Conservation (phyloP, 1,140 invertebrate species). For the Bradynema listronoti region DNA sequence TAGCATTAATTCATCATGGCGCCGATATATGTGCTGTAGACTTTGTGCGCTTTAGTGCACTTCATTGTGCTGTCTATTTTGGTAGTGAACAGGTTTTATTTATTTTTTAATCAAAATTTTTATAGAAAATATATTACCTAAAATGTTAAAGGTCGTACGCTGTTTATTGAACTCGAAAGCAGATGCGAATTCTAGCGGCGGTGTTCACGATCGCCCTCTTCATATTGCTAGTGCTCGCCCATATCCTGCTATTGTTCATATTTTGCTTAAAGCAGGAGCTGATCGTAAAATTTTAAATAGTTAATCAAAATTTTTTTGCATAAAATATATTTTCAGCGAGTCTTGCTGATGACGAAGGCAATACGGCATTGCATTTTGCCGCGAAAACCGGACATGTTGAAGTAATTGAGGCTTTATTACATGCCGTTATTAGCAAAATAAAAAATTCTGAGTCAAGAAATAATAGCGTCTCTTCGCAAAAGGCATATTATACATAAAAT, state of each 20-base stretch:
- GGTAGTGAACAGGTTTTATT: slow-evolving; percentile 61
- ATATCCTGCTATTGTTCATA: slow-evolving; percentile 58
- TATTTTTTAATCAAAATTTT: neutral
- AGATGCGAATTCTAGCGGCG: slow-evolving; percentile 59
- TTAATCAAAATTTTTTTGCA: slow-evolving; percentile 13
- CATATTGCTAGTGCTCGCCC: slow-evolving; percentile 61
- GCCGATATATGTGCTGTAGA: slow-evolving; percentile 60
- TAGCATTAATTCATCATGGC: slow-evolving; percentile 44
- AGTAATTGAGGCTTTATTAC: slow-evolving; percentile 59
- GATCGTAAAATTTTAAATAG: slow-evolving; percentile 47
- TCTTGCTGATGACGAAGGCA: slow-evolving; percentile 61
- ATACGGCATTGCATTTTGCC: slow-evolving; percentile 61
- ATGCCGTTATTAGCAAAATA: neutral
- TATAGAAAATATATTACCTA: neutral
- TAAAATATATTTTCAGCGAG: slow-evolving; percentile 41
- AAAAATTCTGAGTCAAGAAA: neutral
- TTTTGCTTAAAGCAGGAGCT: slow-evolving; percentile 59
- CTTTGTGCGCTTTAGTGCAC: slow-evolving; percentile 61
- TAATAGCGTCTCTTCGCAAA: too few relatives aligned
- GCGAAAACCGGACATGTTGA: slow-evolving; percentile 60
- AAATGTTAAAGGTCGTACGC: neutral
- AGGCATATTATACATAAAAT: too few relatives aligned
- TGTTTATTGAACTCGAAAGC: slow-evolving; percentile 1
- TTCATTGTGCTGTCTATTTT: slow-evolving; percentile 62
- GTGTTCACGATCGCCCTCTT: slow-evolving; percentile 59